Percentiles rank a stretch among this genome's conserved stretches.
Evolutionary conservation across 2,888 invertebrate genomes (phyloP).

Genomic region (Oscheius sp.): DNA sequence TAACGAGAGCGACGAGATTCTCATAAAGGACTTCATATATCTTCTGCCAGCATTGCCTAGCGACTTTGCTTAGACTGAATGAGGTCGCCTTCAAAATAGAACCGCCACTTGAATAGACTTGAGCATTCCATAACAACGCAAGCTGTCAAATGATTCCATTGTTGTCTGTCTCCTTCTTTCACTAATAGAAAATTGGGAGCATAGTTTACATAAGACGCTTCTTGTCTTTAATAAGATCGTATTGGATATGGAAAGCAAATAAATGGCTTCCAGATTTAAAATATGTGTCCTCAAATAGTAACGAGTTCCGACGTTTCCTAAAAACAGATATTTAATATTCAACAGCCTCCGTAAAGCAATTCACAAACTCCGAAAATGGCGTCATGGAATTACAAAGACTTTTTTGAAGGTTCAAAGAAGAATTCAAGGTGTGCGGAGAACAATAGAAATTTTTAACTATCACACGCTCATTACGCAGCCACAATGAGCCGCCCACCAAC

Average conservation of each 20-base stretch:
- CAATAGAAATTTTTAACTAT: neutral
- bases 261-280: neutral
- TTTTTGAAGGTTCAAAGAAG: slow-evolving; percentile 1
- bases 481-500: slow-evolving; percentile 7
- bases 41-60: slow-evolving; percentile 11
- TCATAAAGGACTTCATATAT: slow-evolving; percentile 11
- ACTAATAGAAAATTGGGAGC: neutral
- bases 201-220: neutral
- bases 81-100: neutral
- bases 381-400: neutral
- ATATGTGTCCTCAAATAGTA: neutral
- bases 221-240: neutral
- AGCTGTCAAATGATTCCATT: neutral
- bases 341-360: slow-evolving; percentile 10
- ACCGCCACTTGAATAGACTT: slow-evolving; percentile 1
- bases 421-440: slow-evolving; percentile 12
- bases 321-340: slow-evolving; percentile 14
- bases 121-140: slow-evolving; percentile 19
- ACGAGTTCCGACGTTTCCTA: neutral
- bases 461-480: slow-evolving; percentile 25
- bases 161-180: slow-evolving; percentile 3
- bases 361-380: slow-evolving; percentile 4
- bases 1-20: slow-evolving; percentile 26
- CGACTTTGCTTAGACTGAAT: slow-evolving; percentile 3
- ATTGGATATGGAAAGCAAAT: slow-evolving; percentile 10